Evolutionary conservation across 2,113 vertebrate genomes (phyloP).

Genomic region (Nothobranchius furzeri): DNA sequence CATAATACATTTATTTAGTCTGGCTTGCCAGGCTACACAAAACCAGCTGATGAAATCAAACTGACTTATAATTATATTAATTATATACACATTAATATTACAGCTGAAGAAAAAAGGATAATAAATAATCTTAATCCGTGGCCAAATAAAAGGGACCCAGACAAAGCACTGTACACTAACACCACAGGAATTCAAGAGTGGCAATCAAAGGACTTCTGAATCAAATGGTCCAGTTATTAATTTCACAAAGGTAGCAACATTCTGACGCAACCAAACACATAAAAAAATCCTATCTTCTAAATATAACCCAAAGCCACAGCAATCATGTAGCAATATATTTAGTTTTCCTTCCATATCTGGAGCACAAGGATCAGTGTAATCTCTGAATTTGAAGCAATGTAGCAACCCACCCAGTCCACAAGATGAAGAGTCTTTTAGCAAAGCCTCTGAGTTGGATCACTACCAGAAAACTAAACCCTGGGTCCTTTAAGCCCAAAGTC

Average conservation of each 20-base stretch:
- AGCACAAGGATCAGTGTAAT: slow-evolving; percentile 32
- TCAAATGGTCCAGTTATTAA: slow-evolving; percentile 24
- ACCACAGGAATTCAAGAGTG: background rate
- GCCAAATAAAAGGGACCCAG: slow-evolving; percentile 3
- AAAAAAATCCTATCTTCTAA: slow-evolving; percentile 17
- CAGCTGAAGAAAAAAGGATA: background rate
- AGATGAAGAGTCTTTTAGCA: slow-evolving; percentile 38
- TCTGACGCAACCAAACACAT: slow-evolving; percentile 13
- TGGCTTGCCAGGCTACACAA: background rate
- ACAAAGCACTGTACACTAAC: slow-evolving; percentile 2
- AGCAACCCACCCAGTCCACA: slow-evolving; percentile 23
- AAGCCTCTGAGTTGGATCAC: slow-evolving; percentile 43
- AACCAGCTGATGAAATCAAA: background rate
- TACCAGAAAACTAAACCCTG: slow-evolving; percentile 59
- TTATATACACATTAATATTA: background rate
- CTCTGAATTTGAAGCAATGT: slow-evolving; percentile 39
- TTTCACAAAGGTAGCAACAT: slow-evolving; percentile 9
- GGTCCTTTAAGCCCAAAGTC: slow-evolving; percentile 49
- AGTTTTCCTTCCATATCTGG: slow-evolving; percentile 8
- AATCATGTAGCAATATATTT: slow-evolving; percentile 22
- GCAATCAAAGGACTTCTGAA: slow-evolving; percentile 20
- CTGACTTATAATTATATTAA: background rate
- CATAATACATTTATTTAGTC: no score
- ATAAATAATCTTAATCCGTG: slow-evolving; percentile 4
- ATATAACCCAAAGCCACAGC: slow-evolving; percentile 23